Base-by-base conservation (phyloP, 2,888 invertebrate genomes). In the Agrochola lychnidis region DNA sequence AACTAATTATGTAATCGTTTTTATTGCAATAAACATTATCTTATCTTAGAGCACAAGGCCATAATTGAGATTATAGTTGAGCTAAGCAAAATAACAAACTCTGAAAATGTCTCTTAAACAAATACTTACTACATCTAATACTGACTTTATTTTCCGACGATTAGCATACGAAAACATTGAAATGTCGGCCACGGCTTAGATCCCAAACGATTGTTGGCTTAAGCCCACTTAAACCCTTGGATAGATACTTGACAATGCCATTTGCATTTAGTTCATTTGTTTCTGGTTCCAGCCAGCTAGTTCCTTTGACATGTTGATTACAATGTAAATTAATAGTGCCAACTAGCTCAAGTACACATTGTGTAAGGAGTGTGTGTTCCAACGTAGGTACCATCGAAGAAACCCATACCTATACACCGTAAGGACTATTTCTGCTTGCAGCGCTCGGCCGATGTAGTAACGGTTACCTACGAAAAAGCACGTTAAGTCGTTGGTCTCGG, bases 191-290 rank as follows among this genome's bases (percentile, higher is more conserved):
- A 86, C 70, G 62, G 79, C 64, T 79, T 74, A 73, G 82, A 79
- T 68, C 78, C 76, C 76, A 76, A 81, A 79, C 78, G 73, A 84
- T 86, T 87, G 86, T 88, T 83, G 73, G 79, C 56, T 82, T 87
- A 87, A 86, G 69, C 74, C 79, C 83, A 84, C 84, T 87, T 83
- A 87, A 87, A 78, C 80, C 84, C 76, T 79, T 80, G 79, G 72
- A 83, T 86, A 85, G 76, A 73, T 86, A 80, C 87, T 88, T 88
- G 87, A 87, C 88, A 84, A 86, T 76, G 78, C 62, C 77, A 87
- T 88, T 87, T 86, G 83, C 86, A 88, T 87, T 88, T 87, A 88
- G 86, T 88, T 88, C 81, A 81, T 88, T 87, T 85, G 86, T 88
- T 88, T 88, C 86, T 83, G 72, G 84, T 85, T 79, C 80, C 71